phyloP scores from a whole-genome alignment of 2,797 vertebrate genomes.

The Gadopsis marmoratus region DNA sequence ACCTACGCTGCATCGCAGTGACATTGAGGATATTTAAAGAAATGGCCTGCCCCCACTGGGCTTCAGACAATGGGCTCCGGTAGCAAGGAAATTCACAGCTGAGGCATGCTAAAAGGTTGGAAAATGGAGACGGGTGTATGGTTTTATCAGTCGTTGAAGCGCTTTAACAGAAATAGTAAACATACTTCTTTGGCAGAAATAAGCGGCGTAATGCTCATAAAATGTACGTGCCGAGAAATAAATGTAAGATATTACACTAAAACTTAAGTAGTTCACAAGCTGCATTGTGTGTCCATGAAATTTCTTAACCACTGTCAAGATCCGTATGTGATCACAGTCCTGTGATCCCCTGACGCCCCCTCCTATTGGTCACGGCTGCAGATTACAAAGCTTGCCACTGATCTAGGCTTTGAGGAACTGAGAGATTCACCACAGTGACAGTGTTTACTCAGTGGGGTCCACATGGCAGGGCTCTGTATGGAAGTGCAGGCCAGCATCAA shows the following conservation, averaged over 20 bases:
- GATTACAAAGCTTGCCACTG: slow-evolving; percentile 70
- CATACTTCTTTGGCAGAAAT: not conserved
- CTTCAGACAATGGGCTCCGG: slow-evolving; percentile 64
- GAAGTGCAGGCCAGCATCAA: slow-evolving; percentile 77
- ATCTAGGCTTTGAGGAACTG: slow-evolving; percentile 69
- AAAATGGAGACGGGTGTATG: slow-evolving; percentile 35
- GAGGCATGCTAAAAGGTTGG: slow-evolving; percentile 50
- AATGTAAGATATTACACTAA: slow-evolving; percentile 1
- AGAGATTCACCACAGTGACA: slow-evolving; percentile 77
- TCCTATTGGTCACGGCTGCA: slow-evolving; percentile 60
- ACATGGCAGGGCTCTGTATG: slow-evolving; percentile 75
- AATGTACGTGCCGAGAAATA: not conserved
- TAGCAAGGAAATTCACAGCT: slow-evolving; percentile 51
- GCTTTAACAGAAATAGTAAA: not conserved
- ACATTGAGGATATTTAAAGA: slow-evolving; percentile 83
- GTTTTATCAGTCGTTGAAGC: slow-evolving; percentile 20
- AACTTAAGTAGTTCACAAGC: not conserved
- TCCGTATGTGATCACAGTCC: slow-evolving; percentile 21
- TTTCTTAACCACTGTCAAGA: slow-evolving; percentile 30
- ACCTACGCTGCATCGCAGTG: slow-evolving; percentile 63
- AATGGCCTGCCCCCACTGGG: slow-evolving; percentile 64
- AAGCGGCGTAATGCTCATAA: not conserved
- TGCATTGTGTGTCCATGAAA: slow-evolving; percentile 27
- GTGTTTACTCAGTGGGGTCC: slow-evolving; percentile 85
- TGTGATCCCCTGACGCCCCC: slow-evolving; percentile 47